Percentiles rank a stretch among this genome's conserved stretches.
Evolutionary conservation across 2,888 invertebrate genomes (phyloP).

Genomic region (Heliothis peltigera): DNA sequence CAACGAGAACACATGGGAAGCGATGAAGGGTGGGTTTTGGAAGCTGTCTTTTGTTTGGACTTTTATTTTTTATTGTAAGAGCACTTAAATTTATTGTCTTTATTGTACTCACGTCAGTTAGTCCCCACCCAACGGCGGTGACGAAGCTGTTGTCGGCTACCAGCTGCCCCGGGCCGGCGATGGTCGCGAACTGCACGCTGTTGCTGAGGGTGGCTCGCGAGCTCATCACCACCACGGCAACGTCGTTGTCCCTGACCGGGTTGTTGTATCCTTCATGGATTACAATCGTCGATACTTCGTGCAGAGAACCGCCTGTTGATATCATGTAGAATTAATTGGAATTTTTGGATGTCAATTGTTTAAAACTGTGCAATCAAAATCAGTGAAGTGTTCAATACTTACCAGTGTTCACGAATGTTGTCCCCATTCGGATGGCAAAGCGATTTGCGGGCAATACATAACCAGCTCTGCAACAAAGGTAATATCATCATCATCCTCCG

Average conservation of each 20-base stretch:
- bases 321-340: too few relatives aligned
- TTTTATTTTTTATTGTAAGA: too few relatives aligned
- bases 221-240: constrained; percentile 73
- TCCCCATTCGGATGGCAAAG: constrained; percentile 69
- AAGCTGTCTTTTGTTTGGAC: too few relatives aligned
- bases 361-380: too few relatives aligned
- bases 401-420: constrained; percentile 66
- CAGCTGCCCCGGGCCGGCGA: constrained; percentile 64
- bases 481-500: too few relatives aligned
- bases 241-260: constrained; percentile 71
- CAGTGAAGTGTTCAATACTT: constrained; percentile 7
- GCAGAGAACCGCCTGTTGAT: constrained; percentile 70
- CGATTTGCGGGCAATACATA: constrained; percentile 40
- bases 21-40: too few relatives aligned
- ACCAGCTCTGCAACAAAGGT: constrained; percentile 62
- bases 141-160: constrained; percentile 70
- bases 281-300: constrained; percentile 65
- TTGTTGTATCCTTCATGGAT: constrained; percentile 75
- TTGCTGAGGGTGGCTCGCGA: constrained; percentile 55
- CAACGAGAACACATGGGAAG: too few relatives aligned
- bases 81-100: too few relatives aligned
- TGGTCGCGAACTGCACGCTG: constrained; percentile 53
- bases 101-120: constrained; percentile 72
- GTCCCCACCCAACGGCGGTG: constrained; percentile 78
- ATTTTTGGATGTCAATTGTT: too few relatives aligned